Evolutionary conservation across 2,113 vertebrate genomes (phyloP).

Genomic region (Callipepla squamata): DNA sequence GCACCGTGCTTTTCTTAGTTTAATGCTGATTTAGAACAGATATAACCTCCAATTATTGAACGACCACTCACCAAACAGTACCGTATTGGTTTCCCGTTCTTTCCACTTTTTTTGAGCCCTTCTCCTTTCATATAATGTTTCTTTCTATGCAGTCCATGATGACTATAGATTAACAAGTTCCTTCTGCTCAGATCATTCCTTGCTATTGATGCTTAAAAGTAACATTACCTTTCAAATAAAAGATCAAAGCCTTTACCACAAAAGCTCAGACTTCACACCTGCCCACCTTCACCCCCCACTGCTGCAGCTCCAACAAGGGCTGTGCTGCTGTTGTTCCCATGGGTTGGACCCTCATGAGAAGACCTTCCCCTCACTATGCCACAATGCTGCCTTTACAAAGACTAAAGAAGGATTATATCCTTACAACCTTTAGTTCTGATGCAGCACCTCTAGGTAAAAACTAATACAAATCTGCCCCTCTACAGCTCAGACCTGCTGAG

Average conservation of each 20-base stretch:
- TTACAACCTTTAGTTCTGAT: background rate
- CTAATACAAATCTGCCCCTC: background rate
- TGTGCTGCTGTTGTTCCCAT: background rate
- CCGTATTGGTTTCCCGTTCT: background rate
- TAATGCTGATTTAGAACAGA: constrained; percentile 18
- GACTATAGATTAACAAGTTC: background rate
- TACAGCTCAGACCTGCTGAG: background rate
- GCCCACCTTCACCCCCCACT: background rate
- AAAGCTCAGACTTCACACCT: background rate
- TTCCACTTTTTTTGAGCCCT: background rate
- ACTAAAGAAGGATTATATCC: background rate
- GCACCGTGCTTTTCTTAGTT: background rate
- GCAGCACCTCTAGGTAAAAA: background rate
- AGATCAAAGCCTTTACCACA: background rate
- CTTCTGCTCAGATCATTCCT: background rate
- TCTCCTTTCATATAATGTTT: background rate
- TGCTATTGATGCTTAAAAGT: background rate
- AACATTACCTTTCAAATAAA: background rate
- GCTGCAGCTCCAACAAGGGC: background rate
- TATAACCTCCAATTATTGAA: background rate
- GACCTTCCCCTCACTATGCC: background rate
- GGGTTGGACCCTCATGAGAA: background rate
- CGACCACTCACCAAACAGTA: background rate
- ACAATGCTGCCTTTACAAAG: background rate
- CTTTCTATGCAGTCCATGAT: background rate